Evolutionary conservation across 2,888 invertebrate genomes (phyloP).

Genomic region (Malthinus flaveolus): DNA sequence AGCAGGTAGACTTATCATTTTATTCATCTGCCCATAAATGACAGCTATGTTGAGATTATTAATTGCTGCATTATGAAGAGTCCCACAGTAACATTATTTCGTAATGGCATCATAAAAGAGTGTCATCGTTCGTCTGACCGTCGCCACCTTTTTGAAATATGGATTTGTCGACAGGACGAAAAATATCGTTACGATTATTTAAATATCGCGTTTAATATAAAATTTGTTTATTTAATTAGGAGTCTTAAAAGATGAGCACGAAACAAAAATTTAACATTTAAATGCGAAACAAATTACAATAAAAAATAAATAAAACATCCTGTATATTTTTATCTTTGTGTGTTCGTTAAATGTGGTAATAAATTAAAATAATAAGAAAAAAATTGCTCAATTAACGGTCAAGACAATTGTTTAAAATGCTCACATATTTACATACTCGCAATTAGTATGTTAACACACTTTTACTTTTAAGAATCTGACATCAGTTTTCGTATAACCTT

Average conservation of each 20-base stretch:
- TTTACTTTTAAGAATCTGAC: constrained; percentile 2
- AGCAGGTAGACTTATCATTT: constrained; percentile 33
- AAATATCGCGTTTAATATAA: neutral
- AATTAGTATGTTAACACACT: constrained; percentile 4
- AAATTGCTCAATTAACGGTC: neutral
- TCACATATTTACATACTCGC: constrained; percentile 1
- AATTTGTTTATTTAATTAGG: neutral
- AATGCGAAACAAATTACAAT: neutral
- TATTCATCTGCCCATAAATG: constrained; percentile 41
- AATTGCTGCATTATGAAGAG: constrained; percentile 40
- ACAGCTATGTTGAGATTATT: constrained; percentile 40
- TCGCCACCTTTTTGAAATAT: constrained; percentile 25
- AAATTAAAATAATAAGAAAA: constrained; percentile 2
- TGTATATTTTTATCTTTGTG: too few species aligned
- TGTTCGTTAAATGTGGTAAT: constrained; percentile 1
- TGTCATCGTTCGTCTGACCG: constrained; percentile 34
- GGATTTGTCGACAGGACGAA: constrained; percentile 4
- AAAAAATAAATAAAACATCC: too few species aligned
- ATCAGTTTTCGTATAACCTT: neutral
- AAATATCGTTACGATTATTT: constrained; percentile 3
- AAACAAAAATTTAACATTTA: neutral
- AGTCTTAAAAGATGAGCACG: neutral
- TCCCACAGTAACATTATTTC: constrained; percentile 39
- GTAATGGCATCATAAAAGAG: constrained; percentile 39
- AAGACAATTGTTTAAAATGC: constrained; percentile 3